phyloP scores from a whole-genome alignment of 1,140 invertebrate genomes.

The Cotesia typhae region DNA sequence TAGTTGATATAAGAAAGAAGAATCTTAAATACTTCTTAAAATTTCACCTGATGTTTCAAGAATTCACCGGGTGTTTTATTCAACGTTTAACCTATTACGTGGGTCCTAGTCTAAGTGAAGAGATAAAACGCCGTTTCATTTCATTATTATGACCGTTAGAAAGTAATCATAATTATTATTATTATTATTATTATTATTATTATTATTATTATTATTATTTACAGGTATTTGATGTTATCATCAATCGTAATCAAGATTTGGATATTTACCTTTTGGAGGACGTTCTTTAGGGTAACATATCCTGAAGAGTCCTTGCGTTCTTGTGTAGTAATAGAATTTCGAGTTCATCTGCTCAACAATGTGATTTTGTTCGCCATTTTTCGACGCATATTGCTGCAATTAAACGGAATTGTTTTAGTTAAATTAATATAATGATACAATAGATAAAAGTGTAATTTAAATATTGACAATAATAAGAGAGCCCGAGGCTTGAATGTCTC shows the following conservation, averaged over 20 bases:
- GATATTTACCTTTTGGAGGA: conserved; percentile 78
- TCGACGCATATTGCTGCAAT: conserved; percentile 77
- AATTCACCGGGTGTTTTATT: neutral
- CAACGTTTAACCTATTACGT: conserved; percentile 15
- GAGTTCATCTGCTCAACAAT: conserved; percentile 80
- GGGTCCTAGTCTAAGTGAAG: neutral
- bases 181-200: neutral
- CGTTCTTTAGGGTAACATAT: conserved; percentile 90
- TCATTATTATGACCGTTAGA: neutral
- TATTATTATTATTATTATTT: neutral
- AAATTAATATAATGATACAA: conserved; percentile 10
- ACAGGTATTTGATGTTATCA: conserved; percentile 17
- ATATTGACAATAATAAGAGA: neutral
- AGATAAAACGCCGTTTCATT: neutral
- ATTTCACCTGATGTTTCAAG: conserved; percentile 9
- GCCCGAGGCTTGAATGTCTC: conserved; percentile 9
- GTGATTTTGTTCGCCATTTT: conserved; percentile 75
- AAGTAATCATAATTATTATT: conserved; percentile 5
- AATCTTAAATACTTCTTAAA: too few species aligned
- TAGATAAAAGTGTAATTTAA: neutral
- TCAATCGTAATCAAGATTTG: conserved; percentile 27
- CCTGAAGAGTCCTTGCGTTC: conserved; percentile 88
- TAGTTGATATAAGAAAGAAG: neutral
- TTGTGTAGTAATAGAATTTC: conserved; percentile 86
- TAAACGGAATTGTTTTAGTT: conserved; percentile 44